Base-by-base conservation (phyloP, 2,113 vertebrate species). In the Tragelaphus strepsiceros region DNA sequence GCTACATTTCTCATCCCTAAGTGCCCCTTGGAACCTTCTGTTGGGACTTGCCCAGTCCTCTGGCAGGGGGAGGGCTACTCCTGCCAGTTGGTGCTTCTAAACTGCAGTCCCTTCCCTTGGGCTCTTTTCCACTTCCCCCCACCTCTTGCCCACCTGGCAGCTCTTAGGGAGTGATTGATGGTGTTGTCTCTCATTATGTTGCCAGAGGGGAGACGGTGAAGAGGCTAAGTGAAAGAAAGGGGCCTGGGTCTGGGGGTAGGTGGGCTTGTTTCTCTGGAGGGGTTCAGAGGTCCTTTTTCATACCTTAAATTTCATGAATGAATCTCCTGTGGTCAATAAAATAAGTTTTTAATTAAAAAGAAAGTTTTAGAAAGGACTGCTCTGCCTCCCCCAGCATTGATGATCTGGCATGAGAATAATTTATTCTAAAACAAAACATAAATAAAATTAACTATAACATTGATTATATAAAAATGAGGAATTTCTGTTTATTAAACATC, bases 121-220 rank as follows among this genome's bases (percentile, higher is more conserved):
- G 94, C 90, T 64, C 43, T 95, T 78, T 67, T 46, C 43, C 15
- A 82, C 39, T 80, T n/a, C 14, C 28, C n/a, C 83, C 80, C 13
- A 62, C 35, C 58, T 46, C 56, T 83, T 49, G 94, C 67, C 81
- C 59, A 94, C 85, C 80, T 96, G 98, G 90, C 85, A 95, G 90
- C 51, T 94, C 86, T 94, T 30, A 49, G 58, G 14, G 53, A 78
- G 35, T 95, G 94, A 96, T 94, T 94, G 58, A 97, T 93, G 78
- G 64, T 17, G 30, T 32, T 83, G 54, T 90, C 54, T 96, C 53
- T 92, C 56, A 5, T 84, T 39, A 28, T 26, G 7, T 59, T 53
- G 90, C 96, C 56, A 17, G 90, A 71, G 88, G 97, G 95, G 35
- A 85, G 86, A 67, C 35, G 24, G 35, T 35, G 43, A 67, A 59